Evolutionary conservation across 2,113 vertebrate genomes (phyloP).

Genomic region (Origma solitaria): DNA sequence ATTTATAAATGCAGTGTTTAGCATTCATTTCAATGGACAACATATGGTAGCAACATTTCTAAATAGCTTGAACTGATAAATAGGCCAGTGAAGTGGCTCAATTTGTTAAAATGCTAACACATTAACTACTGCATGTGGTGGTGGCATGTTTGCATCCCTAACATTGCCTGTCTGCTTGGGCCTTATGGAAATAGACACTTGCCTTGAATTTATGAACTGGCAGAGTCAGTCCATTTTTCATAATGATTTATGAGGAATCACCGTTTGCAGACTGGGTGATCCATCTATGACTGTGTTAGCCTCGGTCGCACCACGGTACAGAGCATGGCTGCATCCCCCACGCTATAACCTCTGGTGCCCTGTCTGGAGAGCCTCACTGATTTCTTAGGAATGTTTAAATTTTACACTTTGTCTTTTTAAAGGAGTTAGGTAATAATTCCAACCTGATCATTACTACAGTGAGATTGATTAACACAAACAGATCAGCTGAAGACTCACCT

Average conservation of each 20-base stretch:
- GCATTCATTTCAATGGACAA: slow-evolving; percentile 74
- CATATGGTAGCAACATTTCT: slow-evolving; percentile 75
- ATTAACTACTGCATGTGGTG: slow-evolving; percentile 63
- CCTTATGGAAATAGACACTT: slow-evolving; percentile 36
- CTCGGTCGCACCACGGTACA: not conserved
- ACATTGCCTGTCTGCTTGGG: slow-evolving; percentile 29
- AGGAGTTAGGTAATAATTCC: not conserved
- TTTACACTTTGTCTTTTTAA: not conserved
- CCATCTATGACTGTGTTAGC: slow-evolving; percentile 18
- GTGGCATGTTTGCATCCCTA: slow-evolving; percentile 61
- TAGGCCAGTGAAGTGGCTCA: slow-evolving; percentile 73
- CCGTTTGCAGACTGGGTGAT: not conserved
- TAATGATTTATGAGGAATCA: slow-evolving; percentile 61
- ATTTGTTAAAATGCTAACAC: slow-evolving; percentile 75
- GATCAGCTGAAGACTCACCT: not conserved
- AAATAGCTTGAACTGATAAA: slow-evolving; percentile 78
- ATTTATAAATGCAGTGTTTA: slow-evolving; percentile 77
- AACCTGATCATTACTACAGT: not conserved
- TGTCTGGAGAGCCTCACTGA: not conserved
- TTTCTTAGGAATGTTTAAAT: not conserved
- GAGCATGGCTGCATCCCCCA: not conserved
- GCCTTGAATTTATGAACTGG: slow-evolving; percentile 67
- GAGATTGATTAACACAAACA: not conserved
- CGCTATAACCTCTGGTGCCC: rapidly evolving
- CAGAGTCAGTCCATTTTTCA: slow-evolving; percentile 53